Base-by-base conservation (phyloP, 2,888 invertebrate genomes). In the Rhagonycha lutea region DNA sequence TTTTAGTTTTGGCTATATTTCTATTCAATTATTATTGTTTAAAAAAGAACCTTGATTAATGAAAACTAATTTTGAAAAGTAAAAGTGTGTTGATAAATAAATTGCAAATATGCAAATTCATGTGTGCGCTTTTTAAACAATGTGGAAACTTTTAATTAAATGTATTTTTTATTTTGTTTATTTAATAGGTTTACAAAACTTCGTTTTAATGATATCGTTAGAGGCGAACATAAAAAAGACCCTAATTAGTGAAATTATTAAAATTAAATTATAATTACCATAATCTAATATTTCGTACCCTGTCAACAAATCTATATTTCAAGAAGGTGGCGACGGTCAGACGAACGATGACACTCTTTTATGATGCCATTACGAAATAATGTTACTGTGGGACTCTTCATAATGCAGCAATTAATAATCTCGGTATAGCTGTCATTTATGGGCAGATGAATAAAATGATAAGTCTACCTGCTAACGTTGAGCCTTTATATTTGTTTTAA, bases 341-440 rank as follows among this genome's bases (percentile, higher is more conserved):
- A 68, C 74, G 79, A 76, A 69, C 75, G 76, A 78, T 81, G 79
- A 79, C 81, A 80, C 81, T 80, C 75, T 81, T 77, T 82, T 81
- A 81, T 78, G 81, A 79, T 79, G 79, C 82, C 80, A 81, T 80
- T 81, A 81, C 79, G 79, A 80, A 78, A 81, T 81, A 81, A 81
- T 81, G 80, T 81, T 76, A 79, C 80, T 81, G 81, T 81, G 80
- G 77, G 82, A 81, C 79, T 80, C 75, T 79, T 80, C 79, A 79
- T 82, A 82, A 83, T 82, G 80, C 80, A 77, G 80, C 80, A 81
- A 81, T 82, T 83, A 83, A 83, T 82, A 83, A 82, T 82, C 82
- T 79, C 78, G 78, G 77, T 80, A 79, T 79, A 79, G 77, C 80
- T 81, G 81, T 81, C 81, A 82, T 82, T 82, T 83, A 80, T 76